Percentiles rank a stretch among this genome's conserved stretches.
Conservation (phyloP, 2,113 vertebrate species). For the Echinops telfairi region DNA sequence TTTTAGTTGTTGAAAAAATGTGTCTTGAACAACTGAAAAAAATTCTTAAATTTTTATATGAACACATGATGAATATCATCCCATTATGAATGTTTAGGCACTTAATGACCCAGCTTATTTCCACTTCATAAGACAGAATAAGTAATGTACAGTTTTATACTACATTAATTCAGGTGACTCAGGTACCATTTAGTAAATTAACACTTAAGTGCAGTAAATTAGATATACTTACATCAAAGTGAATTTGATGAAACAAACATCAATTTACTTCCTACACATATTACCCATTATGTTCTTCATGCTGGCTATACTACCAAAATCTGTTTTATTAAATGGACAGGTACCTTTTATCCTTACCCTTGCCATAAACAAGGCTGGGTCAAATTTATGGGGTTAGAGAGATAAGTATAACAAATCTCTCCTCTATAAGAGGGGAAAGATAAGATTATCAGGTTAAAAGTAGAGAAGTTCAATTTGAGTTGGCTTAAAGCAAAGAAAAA, state of each 20-base stretch:
- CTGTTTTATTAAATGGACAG: constrained; percentile 12
- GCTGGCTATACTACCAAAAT: background rate
- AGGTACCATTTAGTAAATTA: constrained; percentile 66
- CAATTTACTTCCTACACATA: constrained; percentile 6
- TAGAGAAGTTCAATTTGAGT: background rate
- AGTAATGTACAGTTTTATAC: constrained; percentile 62
- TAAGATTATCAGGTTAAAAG: background rate
- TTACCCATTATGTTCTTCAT: background rate
- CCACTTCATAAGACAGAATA: constrained; percentile 56
- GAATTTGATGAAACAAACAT: constrained; percentile 53
- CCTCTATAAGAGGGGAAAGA: background rate
- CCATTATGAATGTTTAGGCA: constrained; percentile 63
- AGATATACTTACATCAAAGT: constrained; percentile 28
- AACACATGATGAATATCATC: constrained; percentile 6
- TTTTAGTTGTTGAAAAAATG: background rate
- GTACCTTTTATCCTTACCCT: background rate
- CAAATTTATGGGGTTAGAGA: background rate
- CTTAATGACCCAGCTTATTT: constrained; percentile 67
- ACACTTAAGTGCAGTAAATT: constrained; percentile 58
- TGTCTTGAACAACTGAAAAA: background rate
- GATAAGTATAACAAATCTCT: background rate
- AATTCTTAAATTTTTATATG: constrained; percentile 1
- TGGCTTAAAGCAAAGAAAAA: background rate
- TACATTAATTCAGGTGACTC: constrained; percentile 66
- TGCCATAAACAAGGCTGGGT: background rate